Base-by-base conservation (phyloP, 2,797 vertebrate species). In the Nyctalus aviator region DNA sequence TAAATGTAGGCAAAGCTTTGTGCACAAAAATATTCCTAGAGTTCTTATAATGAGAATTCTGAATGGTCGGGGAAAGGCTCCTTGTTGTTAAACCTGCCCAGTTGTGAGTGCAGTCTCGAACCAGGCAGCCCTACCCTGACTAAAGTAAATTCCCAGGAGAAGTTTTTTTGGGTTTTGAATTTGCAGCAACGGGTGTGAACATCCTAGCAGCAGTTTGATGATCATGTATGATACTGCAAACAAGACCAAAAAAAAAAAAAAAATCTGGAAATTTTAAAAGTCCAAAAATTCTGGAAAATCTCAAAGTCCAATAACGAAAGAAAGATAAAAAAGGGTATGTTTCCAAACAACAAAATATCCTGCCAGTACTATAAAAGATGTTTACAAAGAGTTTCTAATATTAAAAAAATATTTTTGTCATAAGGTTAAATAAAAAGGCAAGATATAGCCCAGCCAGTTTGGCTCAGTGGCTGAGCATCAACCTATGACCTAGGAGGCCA, bases 191-290 rank as follows among this genome's bases (percentile, higher is more conserved):
- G 98, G 98, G 98, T 98, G 98, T 98, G 98, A 98, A 64, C 98
- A 98, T 96, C 9, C 97, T 97, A 89, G 96, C 96, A 98, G 98
- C 93, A 30, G 95, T 88, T 92, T 98, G 98, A 91, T 98, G 98
- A 79, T 98, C 98, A 98, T 98, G 98, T 98, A 98, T 98, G 97
- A 98, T 98, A 97, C 98, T 98, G 98, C 98, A 96, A 44, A 98
- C 98, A 98, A 57, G 64, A 57, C 59, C 3, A 30, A 62, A 62
- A 62, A 6, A 62, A 27, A 23, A 55, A 23, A 35, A 37, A 71
- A 71, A 25, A 41, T 73, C 68, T 91, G 35, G 32, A 75, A 90
- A 91, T 5, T 41, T 41, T 41, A 41, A 41, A 41, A 41, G 37
- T 41, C 37, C 37, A 41, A 41, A 44, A 44, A 44, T 44, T 44